Base-by-base conservation (phyloP, 2,113 vertebrate species). In the Sigmodon hispidus region DNA sequence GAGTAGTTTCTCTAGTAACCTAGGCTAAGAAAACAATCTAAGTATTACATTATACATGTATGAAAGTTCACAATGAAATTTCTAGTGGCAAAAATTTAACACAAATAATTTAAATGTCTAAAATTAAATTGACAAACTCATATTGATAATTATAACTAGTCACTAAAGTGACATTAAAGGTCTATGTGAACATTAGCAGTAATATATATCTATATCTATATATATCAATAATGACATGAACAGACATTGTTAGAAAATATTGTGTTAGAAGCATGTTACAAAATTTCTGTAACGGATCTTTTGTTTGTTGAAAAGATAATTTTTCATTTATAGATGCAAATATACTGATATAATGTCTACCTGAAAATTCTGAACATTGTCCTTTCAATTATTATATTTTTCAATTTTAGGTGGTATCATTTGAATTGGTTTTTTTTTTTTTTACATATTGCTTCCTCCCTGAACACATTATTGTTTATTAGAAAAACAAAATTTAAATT, bases 341-440 rank as follows among this genome's bases (percentile, higher is more conserved):
- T 52, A 45, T 65, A 75, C 22, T 69, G 17, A 21, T 76, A 48
- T 34, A 77, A 73, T 4, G 21, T 26, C 59, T 57, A 70, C 63
- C n/a, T 87, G 5, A 89, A 87, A 73, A 34, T 91, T 96, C 21
- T 61, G 17, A 65, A 75, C 7, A 2, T 45, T 77, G 9, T 76
- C 2, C 26, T 94, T 95, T 92, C 45, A 81, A 50, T 81, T 90
- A 63, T 9, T 75, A 5, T 84, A 45, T 36, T 72, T 92, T 93
- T 59, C 55, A 90, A 85, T 59, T 90, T 94, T 91, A 52, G 7
- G 57, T 52, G 12, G 52, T 95, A 8, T 21, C 5, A 80, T 65
- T 45, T 90, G 67, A 87, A 43, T 79, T 83, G 50, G 67, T 93
- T 91, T 93, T 31, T 73, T 93, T 91, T 93, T 31, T 59, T 34